Base-by-base conservation (phyloP, 2,888 invertebrate genomes). In the Choristoneura rosaceana region DNA sequence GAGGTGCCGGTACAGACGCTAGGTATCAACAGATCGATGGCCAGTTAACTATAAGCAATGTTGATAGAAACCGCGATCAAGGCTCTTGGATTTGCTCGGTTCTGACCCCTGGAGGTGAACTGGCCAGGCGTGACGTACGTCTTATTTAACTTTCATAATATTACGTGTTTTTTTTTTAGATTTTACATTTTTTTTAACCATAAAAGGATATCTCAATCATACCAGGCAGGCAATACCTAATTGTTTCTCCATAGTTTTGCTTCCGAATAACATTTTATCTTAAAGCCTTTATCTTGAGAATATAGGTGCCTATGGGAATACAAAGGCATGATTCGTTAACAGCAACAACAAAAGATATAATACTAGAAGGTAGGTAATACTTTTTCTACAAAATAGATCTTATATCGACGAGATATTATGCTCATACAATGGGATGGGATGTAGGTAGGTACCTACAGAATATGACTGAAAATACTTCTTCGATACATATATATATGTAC, bases 81-180 rank as follows among this genome's bases (percentile, higher is more conserved):
- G 97, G 98, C 38, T 95, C 95, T 64, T 98, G 97, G 94, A 96
- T 96, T 33, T 98, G 98, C 88, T 96, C 96, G 61, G 97, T 97
- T 0, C 95, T 95, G 43, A 97, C 97, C 71, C 95, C 96, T 60
- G 96, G 96, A 15, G 97, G 97, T 0, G 97, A 97, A 85, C 95
- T 96, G 61, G 97, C 97, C 67, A 95, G 96, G 76, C 94, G 97
- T 80, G 97, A 97, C 89, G 96, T 97, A 84, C 94, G 94, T 80
- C 67, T 66, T 45, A 45, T 62, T 66, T 66, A 43, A 8, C 59
- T 59, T 67, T 55, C 34, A 34, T 7, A 7, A 4, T 34, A 1
- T 34, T 1, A 7, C 4, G 4, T 7, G 34, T 4, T 34, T 34
- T 4, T 38, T 38, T 7, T 38, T 34, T 0, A 34, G 4, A 34